phyloP scores from a whole-genome alignment of 2,113 vertebrate species.

The Sarotherodon lohbergeri region DNA sequence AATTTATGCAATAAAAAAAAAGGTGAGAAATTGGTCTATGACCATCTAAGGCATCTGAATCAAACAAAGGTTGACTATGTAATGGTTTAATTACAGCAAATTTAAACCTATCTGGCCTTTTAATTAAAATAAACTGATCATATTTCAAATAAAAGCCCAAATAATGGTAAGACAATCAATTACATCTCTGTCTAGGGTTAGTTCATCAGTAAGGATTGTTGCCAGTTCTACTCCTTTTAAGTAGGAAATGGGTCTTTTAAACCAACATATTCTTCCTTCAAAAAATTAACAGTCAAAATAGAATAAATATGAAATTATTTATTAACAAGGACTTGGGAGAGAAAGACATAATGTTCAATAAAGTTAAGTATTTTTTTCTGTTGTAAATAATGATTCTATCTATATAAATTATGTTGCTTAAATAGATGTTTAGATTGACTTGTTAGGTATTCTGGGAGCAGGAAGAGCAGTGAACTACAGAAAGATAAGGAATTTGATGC shows the following conservation, averaged over 20 bases:
- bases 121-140: neutral
- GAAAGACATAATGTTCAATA: neutral
- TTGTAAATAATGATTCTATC: neutral
- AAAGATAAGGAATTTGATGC: neutral
- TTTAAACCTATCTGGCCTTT: neutral
- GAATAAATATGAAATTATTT: neutral
- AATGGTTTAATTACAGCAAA: neutral
- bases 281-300: neutral
- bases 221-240: neutral
- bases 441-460: neutral
- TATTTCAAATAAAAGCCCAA: neutral
- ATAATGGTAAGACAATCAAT: accelerated
- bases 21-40: neutral
- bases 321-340: neutral
- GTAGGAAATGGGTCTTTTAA: neutral
- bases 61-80: neutral
- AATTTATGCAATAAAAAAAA: neutral
- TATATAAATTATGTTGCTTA: neutral
- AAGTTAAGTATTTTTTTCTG: neutral
- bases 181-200: neutral
- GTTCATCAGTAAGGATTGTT: neutral
- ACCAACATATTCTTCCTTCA: neutral
- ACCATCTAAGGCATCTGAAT: neutral
- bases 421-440: neutral
- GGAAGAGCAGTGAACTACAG: neutral